phyloP scores from a whole-genome alignment of 2,797 vertebrate species.

The Chloroceryle amazona region DNA sequence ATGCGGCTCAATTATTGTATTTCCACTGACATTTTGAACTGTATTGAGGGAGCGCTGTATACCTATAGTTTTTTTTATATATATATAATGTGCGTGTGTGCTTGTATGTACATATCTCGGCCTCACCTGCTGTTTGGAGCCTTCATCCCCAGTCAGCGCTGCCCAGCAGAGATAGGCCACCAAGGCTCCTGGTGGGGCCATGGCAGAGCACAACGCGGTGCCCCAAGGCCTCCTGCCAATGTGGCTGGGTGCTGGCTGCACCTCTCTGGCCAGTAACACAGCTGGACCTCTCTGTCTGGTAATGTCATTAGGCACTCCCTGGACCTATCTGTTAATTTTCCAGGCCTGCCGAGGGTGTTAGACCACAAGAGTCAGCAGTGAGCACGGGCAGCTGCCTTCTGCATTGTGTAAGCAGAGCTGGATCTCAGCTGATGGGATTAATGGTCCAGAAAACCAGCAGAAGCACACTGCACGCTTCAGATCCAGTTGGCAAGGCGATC shows the following conservation, averaged over 20 bases:
- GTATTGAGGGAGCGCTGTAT: no score
- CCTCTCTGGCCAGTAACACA: no score
- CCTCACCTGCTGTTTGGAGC: no score
- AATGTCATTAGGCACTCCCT: fast-evolving
- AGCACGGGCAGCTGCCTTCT: fast-evolving
- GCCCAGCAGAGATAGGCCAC: not conserved
- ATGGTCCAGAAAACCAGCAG: not conserved
- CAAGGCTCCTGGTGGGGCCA: not conserved
- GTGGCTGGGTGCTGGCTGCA: no score
- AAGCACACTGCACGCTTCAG: fast-evolving
- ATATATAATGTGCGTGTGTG: not conserved
- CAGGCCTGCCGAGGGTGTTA: not conserved
- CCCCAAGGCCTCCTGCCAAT: fast-evolving
- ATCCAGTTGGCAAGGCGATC: not conserved
- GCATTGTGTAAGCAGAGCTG: fast-evolving
- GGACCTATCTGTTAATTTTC: not conserved
- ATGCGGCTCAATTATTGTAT: no score
- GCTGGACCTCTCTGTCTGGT: no score
- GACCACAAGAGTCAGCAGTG: fast-evolving
- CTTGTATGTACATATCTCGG: not conserved
- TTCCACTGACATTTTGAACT: no score
- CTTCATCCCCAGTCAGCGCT: no score
- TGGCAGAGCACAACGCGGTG: not conserved
- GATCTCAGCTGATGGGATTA: fast-evolving
- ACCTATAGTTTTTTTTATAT: no score